A percentile compares a stretch with the other conserved stretches of the same genome.
These are phyloP conservation scores for Sinopyrophorus schimmeli DNA, from an alignment of 2,888 invertebrate species.

Conservation along the genomic window DNA sequence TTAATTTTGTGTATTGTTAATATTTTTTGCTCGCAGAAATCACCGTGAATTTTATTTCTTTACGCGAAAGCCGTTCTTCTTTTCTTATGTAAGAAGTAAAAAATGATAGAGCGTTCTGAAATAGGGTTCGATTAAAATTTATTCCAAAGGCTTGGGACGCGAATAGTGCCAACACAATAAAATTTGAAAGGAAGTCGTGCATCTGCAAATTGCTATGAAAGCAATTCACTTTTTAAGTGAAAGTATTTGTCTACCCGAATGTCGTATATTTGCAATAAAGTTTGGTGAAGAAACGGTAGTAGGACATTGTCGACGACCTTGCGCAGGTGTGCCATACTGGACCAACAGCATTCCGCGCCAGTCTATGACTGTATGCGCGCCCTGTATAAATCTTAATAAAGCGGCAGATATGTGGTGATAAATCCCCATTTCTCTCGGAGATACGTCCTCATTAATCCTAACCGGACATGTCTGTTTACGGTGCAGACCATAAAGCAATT, in stretches of 20 bases:
- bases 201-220: too few relatives aligned
- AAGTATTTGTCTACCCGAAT: constrained; percentile 20
- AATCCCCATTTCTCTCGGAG: constrained; percentile 57
- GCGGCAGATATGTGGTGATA: constrained; percentile 56
- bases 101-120: too few relatives aligned
- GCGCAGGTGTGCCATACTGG: constrained; percentile 43
- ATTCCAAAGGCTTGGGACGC: too few relatives aligned
- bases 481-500: constrained; percentile 54
- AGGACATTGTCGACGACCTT: constrained; percentile 37
- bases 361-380: constrained; percentile 39
- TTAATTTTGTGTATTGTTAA: too few relatives aligned
- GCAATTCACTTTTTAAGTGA: constrained; percentile 27
- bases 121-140: too few relatives aligned
- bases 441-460: constrained; percentile 58
- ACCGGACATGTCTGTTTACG: constrained; percentile 54
- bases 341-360: constrained; percentile 42
- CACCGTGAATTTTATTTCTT: too few relatives aligned
- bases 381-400: constrained; percentile 58
- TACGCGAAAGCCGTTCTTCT: too few relatives aligned
- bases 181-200: too few relatives aligned
- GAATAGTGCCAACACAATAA: too few relatives aligned
- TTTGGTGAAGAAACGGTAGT: constrained; percentile 26
- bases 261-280: constrained; percentile 25
- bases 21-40: too few relatives aligned
- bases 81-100: too few relatives aligned